These are phyloP conservation scores for Turdus rufiventris DNA, from an alignment of 2,113 vertebrate species.

Conservation along the genomic window DNA sequence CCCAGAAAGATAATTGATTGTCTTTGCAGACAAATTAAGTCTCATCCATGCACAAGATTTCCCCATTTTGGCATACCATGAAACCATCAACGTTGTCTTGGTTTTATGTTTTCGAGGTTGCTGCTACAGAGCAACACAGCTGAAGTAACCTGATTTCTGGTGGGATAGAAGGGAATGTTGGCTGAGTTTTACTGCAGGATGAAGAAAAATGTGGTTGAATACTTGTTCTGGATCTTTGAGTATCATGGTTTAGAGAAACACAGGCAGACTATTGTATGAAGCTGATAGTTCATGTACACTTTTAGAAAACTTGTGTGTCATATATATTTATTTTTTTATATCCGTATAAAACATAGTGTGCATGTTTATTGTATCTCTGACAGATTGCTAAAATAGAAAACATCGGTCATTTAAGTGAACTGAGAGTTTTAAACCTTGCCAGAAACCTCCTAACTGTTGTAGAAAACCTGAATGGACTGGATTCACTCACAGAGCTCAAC, in stretches of 20 bases:
- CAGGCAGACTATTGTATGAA: not conserved
- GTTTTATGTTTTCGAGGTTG: not conserved
- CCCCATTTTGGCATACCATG: not conserved
- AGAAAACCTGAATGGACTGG: slow-evolving; percentile 85
- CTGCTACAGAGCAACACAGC: not conserved
- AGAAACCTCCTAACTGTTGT: slow-evolving; percentile 83
- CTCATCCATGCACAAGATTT: not conserved
- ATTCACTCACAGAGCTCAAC: slow-evolving; percentile 88
- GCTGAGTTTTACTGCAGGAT: not conserved
- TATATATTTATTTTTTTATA: not conserved
- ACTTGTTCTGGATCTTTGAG: not conserved
- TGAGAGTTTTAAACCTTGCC: slow-evolving; percentile 90
- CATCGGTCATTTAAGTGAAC: slow-evolving; percentile 80
- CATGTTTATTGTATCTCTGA: not conserved
- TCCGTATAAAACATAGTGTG: not conserved
- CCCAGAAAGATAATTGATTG: not conserved
- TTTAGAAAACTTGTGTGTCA: fast-evolving
- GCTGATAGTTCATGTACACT: not conserved
- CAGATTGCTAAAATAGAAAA: slow-evolving; percentile 91
- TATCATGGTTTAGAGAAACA: not conserved
- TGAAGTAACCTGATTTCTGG: not conserved
- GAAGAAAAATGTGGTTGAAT: not conserved
- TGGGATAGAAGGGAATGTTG: not conserved
- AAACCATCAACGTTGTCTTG: not conserved
- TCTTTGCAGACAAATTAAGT: not conserved